Conservation (phyloP, 2,888 invertebrate species). For the Ormyrus pomaceus region DNA sequence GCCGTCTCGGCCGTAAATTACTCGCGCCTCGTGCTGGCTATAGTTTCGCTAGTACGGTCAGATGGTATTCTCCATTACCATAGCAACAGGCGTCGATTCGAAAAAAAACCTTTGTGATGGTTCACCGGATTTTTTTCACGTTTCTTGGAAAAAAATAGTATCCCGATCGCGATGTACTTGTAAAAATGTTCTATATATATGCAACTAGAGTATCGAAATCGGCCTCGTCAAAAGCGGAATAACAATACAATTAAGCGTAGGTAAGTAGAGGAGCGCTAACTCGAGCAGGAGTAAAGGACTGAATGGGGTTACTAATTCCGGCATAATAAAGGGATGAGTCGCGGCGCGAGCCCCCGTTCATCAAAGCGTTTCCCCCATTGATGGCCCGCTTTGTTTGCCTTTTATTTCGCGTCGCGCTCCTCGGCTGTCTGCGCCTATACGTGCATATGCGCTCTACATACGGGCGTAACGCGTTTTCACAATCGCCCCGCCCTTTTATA, state of each 20-base stretch:
- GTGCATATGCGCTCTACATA: not conserved
- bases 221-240: too few species aligned
- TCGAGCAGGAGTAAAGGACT: conserved; percentile 61
- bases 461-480: not conserved
- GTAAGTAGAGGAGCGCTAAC: conserved; percentile 37
- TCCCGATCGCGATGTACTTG: not conserved
- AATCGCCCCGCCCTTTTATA: not conserved
- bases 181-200: not conserved
- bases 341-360: conserved; percentile 55
- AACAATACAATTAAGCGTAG: not conserved
- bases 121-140: not conserved
- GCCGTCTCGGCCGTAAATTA: not conserved
- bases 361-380: conserved; percentile 50
- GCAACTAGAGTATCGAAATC: too few species aligned
- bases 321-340: conserved; percentile 74
- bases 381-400: conserved; percentile 62
- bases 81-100: not conserved
- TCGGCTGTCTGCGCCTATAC: not conserved
- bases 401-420: conserved; percentile 61
- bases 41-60: conserved; percentile 15
- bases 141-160: not conserved
- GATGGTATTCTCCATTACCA: conserved; percentile 14
- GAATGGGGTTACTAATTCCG: conserved; percentile 74
- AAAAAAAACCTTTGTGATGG: too few species aligned
- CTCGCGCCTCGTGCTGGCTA: not conserved